Base-by-base conservation (phyloP, 2,888 invertebrate genomes). In the Orgyia antiqua region DNA sequence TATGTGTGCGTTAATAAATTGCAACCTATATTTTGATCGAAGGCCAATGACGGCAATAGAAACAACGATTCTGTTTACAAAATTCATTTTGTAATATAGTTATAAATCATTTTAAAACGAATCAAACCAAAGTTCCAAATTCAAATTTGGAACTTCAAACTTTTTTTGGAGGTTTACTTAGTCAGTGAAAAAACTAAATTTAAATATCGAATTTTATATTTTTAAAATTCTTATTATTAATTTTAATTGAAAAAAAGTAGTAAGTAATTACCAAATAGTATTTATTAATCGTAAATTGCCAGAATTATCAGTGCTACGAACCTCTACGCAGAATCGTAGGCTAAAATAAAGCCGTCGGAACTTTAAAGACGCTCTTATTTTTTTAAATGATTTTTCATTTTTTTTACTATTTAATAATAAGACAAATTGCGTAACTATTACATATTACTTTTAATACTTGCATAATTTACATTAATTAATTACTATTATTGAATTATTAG, bases 11-110 rank as follows among this genome's bases (percentile, higher is more conserved):
- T 78, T 76, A 73, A 75, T 73, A 76, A 79, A 83, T 76, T 76
- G 74, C 78, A 83, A 79, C 76, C 78, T 76, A 82, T 80, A 83
- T 83, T 84, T 82, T 77, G 73, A 78, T 77, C 70, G 74, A 78
- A 78, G 78, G 76, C 77, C 77, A 82, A 77, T 77, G 70, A 75
- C 67, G 63, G 55, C 56, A 52, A 10, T 58, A 62, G 61, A 64
- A 55, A 62, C 57, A 57, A 50, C 48, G 51, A 42, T 54, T 58
- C 46, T 36, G 45, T 43, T 46, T 45, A 42, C 40, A 42, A 55
- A 47, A 41, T 51, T 51, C 33, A 41, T 41, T n/a, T n/a, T n/a
- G n/a, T n/a, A n/a, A n/a, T n/a, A n/a, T n/a, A n/a, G n/a, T n/a
- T n/a, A n/a, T n/a, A n/a, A n/a, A n/a, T n/a, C n/a, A n/a, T n/a